Percentiles rank a stretch among this genome's conserved stretches.
Conservation (phyloP, 2,797 vertebrate species). For the Sciurus vulgaris region DNA sequence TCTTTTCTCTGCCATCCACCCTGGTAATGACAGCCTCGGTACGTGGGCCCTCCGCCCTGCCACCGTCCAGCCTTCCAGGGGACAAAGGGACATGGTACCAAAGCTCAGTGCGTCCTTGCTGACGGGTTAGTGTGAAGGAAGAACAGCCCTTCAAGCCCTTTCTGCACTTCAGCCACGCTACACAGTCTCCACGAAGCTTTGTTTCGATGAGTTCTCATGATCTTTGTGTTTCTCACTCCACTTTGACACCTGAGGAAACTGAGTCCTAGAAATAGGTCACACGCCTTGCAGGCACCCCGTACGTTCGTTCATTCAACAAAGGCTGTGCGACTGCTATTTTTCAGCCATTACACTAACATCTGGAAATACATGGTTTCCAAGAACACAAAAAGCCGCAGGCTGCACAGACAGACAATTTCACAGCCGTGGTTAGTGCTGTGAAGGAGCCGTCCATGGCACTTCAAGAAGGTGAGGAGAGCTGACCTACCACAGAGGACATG, state of each 20-base stretch:
- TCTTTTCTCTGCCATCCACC: background rate
- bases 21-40: background rate
- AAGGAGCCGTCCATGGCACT: background rate
- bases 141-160: background rate
- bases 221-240: background rate
- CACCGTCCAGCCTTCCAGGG: background rate
- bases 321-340: background rate
- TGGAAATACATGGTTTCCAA: background rate
- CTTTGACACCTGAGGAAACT: background rate
- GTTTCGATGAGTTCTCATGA: background rate
- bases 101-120: rapidly evolving
- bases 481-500: background rate
- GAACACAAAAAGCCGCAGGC: background rate
- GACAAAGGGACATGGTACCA: background rate
- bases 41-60: background rate
- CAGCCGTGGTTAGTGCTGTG: background rate
- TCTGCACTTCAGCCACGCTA: background rate
- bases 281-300: background rate
- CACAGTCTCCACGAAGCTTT: background rate
- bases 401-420: too few relatives aligned
- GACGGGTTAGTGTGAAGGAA: background rate
- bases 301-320: background rate
- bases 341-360: background rate
- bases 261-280: background rate
- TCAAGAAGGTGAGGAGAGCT: rapidly evolving